A percentile compares a stretch with the other conserved stretches of the same genome.
phyloP scores from a whole-genome alignment of 2,113 vertebrate species.

The Campylorhamphus procurvoides region DNA sequence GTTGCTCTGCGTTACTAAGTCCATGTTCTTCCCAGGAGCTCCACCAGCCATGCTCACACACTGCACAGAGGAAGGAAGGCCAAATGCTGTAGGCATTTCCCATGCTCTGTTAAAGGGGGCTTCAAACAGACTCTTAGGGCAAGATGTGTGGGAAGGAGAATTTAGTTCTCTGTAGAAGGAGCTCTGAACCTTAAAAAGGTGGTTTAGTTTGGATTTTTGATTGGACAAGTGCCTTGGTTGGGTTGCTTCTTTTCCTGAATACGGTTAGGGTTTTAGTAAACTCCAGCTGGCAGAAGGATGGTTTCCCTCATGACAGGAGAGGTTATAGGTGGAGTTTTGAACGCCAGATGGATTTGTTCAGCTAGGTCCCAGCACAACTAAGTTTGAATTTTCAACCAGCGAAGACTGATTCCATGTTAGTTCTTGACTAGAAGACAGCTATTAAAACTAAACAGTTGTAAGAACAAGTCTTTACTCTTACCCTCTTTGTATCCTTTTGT shows the following conservation, averaged over 20 bases:
- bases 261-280: not conserved
- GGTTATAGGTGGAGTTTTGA: not conserved
- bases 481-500: conserved; percentile 4
- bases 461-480: not conserved
- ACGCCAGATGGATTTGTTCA: not conserved
- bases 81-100: not conserved
- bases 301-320: not conserved
- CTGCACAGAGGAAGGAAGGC: not conserved
- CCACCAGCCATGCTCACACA: fast-evolving
- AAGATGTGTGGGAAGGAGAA: not conserved
- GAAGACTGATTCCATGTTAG: conserved; percentile 41
- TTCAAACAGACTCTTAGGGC: not conserved
- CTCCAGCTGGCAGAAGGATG: not conserved
- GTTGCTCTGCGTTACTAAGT: not conserved
- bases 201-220: not conserved
- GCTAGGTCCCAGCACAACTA: not conserved
- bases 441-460: not conserved
- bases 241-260: not conserved
- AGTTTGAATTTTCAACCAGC: not conserved
- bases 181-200: not conserved
- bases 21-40: not conserved
- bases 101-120: not conserved
- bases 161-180: not conserved
- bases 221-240: not conserved
- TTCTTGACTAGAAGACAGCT: not conserved